A percentile compares a stretch with the other conserved stretches of the same genome.
phyloP scores from a whole-genome alignment of 2,888 invertebrate species.

The Hemaris fuciformis region DNA sequence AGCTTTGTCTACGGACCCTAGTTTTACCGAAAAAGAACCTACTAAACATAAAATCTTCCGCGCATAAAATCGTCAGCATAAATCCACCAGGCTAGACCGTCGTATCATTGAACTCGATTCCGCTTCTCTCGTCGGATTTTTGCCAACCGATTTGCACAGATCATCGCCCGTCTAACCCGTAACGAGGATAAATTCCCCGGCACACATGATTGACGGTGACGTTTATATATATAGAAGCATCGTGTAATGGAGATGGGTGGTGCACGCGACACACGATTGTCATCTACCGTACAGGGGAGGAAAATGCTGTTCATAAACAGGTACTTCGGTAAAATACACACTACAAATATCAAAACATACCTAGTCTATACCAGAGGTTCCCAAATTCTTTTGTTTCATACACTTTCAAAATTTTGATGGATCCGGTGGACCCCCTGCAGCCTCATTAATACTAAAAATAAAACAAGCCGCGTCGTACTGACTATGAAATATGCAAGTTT shows the following conservation, averaged over 20 bases:
- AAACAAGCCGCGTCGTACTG: too few relatives aligned
- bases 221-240: background rate
- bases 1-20: too few relatives aligned
- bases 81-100: background rate
- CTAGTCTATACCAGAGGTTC: too few relatives aligned
- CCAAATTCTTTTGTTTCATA: too few relatives aligned
- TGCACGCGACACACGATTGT: background rate
- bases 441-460: too few relatives aligned
- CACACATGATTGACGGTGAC: constrained; percentile 1
- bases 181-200: background rate
- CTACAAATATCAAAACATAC: too few relatives aligned
- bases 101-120: background rate
- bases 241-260: background rate
- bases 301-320: too few relatives aligned
- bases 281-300: background rate
- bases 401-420: too few relatives aligned
- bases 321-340: too few relatives aligned
- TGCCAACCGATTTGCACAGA: background rate
- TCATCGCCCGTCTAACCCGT: constrained; percentile 1
- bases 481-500: too few relatives aligned
- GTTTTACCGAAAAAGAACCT: too few relatives aligned
- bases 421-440: too few relatives aligned
- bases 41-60: background rate
- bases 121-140: background rate
- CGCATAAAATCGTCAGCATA: background rate